These are phyloP conservation scores for Drosophila stalkeri DNA, from an alignment of 2,888 invertebrate species.

Conservation along the genomic window DNA sequence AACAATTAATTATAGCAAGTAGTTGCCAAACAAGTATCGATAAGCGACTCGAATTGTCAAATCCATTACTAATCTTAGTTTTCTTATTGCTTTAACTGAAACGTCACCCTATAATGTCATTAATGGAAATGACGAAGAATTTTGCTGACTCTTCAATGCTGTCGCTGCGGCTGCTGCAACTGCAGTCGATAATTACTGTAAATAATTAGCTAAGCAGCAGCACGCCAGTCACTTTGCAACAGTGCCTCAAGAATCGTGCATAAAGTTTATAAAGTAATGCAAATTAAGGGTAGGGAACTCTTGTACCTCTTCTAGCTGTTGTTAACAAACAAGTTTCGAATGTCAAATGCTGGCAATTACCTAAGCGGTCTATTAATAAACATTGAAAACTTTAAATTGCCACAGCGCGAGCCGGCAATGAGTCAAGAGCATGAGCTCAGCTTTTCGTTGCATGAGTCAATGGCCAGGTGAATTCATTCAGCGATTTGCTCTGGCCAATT, in stretches of 20 bases:
- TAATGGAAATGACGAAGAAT: slow-evolving; percentile 34
- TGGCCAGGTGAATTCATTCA: slow-evolving; percentile 40
- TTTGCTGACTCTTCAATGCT: slow-evolving; percentile 20
- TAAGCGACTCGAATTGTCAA: neutral
- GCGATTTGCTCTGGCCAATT: slow-evolving; percentile 19
- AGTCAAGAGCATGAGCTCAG: slow-evolving; percentile 62
- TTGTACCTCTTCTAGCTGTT: slow-evolving; percentile 19
- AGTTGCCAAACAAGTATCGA: slow-evolving; percentile 24
- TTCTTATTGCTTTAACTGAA: slow-evolving; percentile 17
- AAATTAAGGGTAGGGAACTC: slow-evolving; percentile 5
- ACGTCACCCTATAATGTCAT: slow-evolving; percentile 33
- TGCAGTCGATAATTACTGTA: slow-evolving; percentile 66
- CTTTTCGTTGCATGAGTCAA: slow-evolving; percentile 48
- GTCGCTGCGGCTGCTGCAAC: slow-evolving; percentile 37
- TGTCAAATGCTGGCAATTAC: slow-evolving; percentile 68
- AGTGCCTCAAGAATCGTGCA: slow-evolving; percentile 61
- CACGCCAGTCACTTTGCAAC: slow-evolving; percentile 33
- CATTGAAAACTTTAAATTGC: slow-evolving; percentile 34
- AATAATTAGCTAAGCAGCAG: slow-evolving; percentile 76
- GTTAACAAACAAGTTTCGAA: slow-evolving; percentile 50
- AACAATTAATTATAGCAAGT: slow-evolving; percentile 7
- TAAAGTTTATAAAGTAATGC: slow-evolving; percentile 8
- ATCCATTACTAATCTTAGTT: slow-evolving; percentile 23
- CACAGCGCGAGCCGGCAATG: slow-evolving; percentile 27
- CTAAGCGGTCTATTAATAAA: slow-evolving; percentile 62